Conservation (phyloP, 2,888 invertebrate genomes). For the Perdita meconis region DNA sequence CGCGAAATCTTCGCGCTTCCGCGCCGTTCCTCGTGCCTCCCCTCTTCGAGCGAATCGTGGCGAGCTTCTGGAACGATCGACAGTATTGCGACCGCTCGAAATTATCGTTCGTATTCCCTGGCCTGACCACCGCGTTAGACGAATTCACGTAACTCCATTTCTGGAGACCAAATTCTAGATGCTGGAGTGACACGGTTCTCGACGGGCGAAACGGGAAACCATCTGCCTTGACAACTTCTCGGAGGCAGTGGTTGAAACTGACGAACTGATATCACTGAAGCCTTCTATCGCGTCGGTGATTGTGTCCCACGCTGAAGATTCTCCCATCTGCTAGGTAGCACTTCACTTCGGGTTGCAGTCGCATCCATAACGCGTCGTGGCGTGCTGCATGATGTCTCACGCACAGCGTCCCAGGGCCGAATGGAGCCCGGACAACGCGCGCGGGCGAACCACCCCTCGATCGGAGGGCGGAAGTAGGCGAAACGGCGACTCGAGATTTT, state of each 20-base stretch:
- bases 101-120: background rate
- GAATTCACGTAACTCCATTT: background rate
- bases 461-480: background rate
- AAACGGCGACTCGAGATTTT: slow-evolving; percentile 20
- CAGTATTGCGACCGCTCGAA: background rate
- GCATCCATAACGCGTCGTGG: no score
- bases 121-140: background rate
- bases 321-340: background rate
- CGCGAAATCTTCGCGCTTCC: slow-evolving; percentile 23
- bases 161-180: background rate
- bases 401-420: slow-evolving; percentile 26
- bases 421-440: slow-evolving; percentile 7
- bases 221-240: background rate
- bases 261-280: background rate
- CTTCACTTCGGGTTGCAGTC: slow-evolving; percentile 24
- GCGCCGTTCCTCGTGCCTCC: background rate
- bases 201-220: background rate
- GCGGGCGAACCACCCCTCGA: slow-evolving; percentile 13
- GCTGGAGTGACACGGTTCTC: background rate
- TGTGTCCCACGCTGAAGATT: background rate
- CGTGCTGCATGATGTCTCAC: slow-evolving; percentile 8
- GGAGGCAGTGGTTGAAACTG: background rate
- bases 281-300: background rate
- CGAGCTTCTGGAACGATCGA: slow-evolving; percentile 33
- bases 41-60: background rate